Evolutionary conservation across 2,797 vertebrate genomes (phyloP).

Genomic region (Cossypha caffra): DNA sequence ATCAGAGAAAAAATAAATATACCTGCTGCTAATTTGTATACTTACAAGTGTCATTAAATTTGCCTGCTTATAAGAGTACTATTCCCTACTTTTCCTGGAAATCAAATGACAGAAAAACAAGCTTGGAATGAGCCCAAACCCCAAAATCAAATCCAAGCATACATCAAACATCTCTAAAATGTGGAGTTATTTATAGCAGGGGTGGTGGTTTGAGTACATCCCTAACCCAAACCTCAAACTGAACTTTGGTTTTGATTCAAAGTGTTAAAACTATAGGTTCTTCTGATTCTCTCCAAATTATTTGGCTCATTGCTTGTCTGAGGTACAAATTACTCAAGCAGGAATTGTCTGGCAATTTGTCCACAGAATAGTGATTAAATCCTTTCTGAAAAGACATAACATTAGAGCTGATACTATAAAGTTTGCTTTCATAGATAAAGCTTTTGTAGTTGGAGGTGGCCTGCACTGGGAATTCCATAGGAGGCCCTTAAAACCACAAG

Average conservation of each 20-base stretch:
- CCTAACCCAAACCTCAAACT: not conserved
- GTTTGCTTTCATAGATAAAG: not conserved
- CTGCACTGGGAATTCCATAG: not conserved
- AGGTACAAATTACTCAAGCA: not conserved
- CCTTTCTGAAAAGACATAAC: not conserved
- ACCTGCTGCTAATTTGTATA: not conserved
- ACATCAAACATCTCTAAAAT: not conserved
- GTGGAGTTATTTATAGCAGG: not conserved
- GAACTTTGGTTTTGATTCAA: not conserved
- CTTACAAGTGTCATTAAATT: not conserved
- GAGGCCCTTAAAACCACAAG: constrained; percentile 8
- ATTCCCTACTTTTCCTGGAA: not conserved
- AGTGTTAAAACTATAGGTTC: not conserved
- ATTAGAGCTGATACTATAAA: not conserved
- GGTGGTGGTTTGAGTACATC: not conserved
- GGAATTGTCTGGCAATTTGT: not conserved
- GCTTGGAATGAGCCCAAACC: not conserved
- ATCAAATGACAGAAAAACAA: not conserved
- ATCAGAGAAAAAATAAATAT: not conserved
- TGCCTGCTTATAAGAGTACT: not conserved
- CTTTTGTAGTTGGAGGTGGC: not conserved
- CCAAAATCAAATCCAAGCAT: not conserved
- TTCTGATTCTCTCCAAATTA: not conserved
- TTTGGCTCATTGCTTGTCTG: not conserved
- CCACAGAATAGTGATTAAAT: not conserved